Evolutionary conservation across 2,113 vertebrate species (phyloP).

Genomic region (Dermatemys mawii): DNA sequence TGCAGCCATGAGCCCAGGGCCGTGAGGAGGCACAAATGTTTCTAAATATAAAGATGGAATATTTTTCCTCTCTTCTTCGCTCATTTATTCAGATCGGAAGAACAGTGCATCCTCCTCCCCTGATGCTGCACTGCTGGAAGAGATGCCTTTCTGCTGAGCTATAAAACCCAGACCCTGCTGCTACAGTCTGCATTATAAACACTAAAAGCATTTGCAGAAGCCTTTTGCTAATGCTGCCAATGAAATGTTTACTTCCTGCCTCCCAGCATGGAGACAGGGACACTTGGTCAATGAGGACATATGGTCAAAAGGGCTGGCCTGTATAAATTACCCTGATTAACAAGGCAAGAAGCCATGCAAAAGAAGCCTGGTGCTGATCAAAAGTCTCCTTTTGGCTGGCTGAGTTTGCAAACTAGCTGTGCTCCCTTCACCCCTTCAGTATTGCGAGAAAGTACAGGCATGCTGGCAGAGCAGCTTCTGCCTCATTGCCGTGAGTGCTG

Average conservation of each 20-base stretch:
- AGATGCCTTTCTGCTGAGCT: constrained; percentile 1
- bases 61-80: constrained; percentile 35
- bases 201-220: constrained; percentile 32
- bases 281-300: constrained; percentile 9
- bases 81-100: constrained; percentile 42
- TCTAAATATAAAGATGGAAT: constrained; percentile 52
- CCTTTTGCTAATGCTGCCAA: not conserved
- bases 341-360: not conserved
- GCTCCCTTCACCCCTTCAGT: constrained; percentile 9
- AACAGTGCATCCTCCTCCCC: constrained; percentile 42
- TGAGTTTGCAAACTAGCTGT: not conserved
- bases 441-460: not conserved
- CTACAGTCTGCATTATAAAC: not conserved
- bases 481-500: not conserved
- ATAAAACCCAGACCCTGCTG: not conserved
- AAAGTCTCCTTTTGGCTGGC: not conserved
- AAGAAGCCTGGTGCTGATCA: not conserved
- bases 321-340: not conserved
- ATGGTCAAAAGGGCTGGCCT: not conserved
- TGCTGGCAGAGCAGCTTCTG: not conserved
- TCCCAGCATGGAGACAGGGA: constrained; percentile 8
- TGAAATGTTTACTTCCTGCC: constrained; percentile 48
- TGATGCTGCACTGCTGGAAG: not conserved
- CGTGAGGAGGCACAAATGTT: constrained; percentile 29
- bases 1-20: not conserved